Conservation (phyloP, 2,113 vertebrate species). For the Alosa alosa region DNA sequence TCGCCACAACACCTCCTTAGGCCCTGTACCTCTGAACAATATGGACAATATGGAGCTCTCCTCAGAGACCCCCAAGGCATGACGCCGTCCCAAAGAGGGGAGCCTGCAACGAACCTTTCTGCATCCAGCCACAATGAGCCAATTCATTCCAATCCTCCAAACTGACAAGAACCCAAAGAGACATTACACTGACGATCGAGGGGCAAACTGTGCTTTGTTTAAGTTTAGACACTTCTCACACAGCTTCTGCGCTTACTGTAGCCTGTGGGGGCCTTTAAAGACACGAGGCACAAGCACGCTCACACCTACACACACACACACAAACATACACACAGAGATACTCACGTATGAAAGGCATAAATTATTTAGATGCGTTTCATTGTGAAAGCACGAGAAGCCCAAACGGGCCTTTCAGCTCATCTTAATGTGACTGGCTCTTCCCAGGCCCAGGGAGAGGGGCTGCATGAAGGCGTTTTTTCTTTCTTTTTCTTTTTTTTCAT, state of each 20-base stretch:
- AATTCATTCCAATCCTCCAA: background rate
- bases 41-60: background rate
- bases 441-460: background rate
- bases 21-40: conserved; percentile 5
- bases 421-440: background rate
- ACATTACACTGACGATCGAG: background rate
- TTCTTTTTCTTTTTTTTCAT: background rate
- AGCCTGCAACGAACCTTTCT: background rate
- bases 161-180: background rate
- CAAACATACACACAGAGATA: background rate
- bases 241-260: background rate
- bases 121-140: background rate
- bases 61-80: background rate
- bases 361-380: background rate
- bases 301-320: background rate
- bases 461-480: no score
- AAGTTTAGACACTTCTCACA: background rate
- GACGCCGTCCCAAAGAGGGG: background rate
- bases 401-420: background rate
- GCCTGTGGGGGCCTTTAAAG: background rate
- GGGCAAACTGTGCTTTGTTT: background rate
- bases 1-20: background rate
- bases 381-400: background rate
- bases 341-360: background rate
- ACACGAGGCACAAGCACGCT: background rate